Percentiles rank a stretch among this genome's conserved stretches.
Evolutionary conservation across 2,113 vertebrate genomes (phyloP).

Genomic region (Spea bombifrons): DNA sequence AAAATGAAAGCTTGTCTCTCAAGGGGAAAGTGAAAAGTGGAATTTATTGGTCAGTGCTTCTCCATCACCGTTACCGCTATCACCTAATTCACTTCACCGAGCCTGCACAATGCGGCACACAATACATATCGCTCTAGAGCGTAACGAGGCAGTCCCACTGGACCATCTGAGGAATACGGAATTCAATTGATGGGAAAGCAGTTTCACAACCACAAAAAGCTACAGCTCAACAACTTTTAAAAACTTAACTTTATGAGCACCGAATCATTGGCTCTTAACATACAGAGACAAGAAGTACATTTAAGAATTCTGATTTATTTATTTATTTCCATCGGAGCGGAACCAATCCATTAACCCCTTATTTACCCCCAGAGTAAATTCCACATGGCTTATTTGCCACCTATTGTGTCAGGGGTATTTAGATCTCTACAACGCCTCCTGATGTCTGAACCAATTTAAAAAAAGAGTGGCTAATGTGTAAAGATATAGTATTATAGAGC

Average conservation of each 20-base stretch:
- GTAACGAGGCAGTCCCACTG: conserved; percentile 1
- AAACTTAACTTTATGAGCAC: not conserved
- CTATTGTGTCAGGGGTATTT: no score
- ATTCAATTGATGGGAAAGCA: not conserved
- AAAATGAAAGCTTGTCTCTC: not conserved
- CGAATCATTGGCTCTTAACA: not conserved
- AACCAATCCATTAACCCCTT: no score
- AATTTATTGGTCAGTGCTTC: not conserved
- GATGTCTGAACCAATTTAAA: no score
- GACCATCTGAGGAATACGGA: not conserved
- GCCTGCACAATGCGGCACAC: conserved; percentile 1
- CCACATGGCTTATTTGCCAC: no score
- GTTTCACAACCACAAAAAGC: not conserved
- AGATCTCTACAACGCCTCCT: no score
- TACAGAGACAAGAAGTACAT: not conserved
- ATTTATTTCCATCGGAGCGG: no score
- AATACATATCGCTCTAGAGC: not conserved
- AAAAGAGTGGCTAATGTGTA: no score
- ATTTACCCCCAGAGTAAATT: no score
- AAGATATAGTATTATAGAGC: no score
- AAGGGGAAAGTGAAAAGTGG: no score
- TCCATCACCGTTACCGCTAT: not conserved
- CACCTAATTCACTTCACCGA: conserved; percentile 5
- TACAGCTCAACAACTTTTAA: not conserved
- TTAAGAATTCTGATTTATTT: no score